These are phyloP conservation scores for Telmatherina bonti DNA, from an alignment of 2,797 vertebrate species.

Conservation along the genomic window DNA sequence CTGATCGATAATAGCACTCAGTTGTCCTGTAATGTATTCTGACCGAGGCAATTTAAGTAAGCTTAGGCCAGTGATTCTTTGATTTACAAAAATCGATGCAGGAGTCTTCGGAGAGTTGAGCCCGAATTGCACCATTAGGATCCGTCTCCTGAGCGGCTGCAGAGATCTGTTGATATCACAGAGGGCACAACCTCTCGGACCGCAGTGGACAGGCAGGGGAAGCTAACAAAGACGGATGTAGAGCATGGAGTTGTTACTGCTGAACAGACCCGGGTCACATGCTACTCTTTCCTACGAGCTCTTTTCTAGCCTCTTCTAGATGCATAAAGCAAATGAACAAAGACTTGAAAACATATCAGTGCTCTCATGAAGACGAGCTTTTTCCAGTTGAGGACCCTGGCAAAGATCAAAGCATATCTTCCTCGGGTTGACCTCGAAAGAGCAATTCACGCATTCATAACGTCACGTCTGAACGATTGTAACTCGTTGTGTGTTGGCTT, in stretches of 20 bases:
- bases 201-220: neutral
- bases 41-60: slow-evolving; percentile 55
- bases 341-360: too few relatives aligned
- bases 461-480: too few relatives aligned
- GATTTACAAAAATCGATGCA: slow-evolving; percentile 45
- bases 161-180: slow-evolving; percentile 37
- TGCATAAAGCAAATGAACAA: too few relatives aligned
- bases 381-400: too few relatives aligned
- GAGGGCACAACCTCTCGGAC: slow-evolving; percentile 42
- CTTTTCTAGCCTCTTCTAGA: too few relatives aligned
- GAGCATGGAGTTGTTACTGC: slow-evolving; percentile 34
- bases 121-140: slow-evolving; percentile 29
- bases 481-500: too few relatives aligned
- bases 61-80: slow-evolving; percentile 51
- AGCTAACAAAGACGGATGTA: slow-evolving; percentile 27
- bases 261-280: too few relatives aligned
- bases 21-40: slow-evolving; percentile 52
- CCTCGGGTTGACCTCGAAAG: too few relatives aligned
- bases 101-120: slow-evolving; percentile 28
- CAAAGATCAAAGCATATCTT: too few relatives aligned
- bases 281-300: too few relatives aligned
- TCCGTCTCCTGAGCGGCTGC: slow-evolving; percentile 17
- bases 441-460: too few relatives aligned
- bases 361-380: too few relatives aligned
- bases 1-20: slow-evolving; percentile 59